Evolutionary conservation across 2,797 vertebrate species (phyloP), one percentile per base, ranked within the genome.

Genomic region (Danio tinwini): DNA sequence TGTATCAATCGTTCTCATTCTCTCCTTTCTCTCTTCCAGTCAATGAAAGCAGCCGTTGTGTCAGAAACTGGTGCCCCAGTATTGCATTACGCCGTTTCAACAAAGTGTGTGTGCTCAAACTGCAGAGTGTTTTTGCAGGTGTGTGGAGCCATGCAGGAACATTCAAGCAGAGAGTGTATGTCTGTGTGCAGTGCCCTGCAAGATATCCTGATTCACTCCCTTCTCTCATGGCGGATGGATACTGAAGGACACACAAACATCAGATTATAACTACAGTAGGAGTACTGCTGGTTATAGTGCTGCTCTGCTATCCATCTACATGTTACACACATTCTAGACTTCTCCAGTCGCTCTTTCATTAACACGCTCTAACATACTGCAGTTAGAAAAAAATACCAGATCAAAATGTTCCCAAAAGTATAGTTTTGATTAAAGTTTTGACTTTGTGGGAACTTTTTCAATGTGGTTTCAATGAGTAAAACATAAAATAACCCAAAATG

Each of bases 41-140:
- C 69, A n/a, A 58, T 69, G 37, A 90, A 90, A 87, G 86, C 76
- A 77, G 76, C 85, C 85, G 80, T 91, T 91, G 90, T 93, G 81
- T 77, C 55, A 45, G 59, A 55, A 49, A 85, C n/a, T 72, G 79
- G 59, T 55, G 39, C 44, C 67, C 74, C 69, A 4, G 76, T 80
- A 82, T 89, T 80, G 21, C 77, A 84, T 89, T 90, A 84, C 88
- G 63, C 69, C 21, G 82, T 58, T 84, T 82, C 56, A 72, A 78
- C 56, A 19, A 37, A 50, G 11, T 39, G 73, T 19, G 62, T 53
- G 56, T 47, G 75, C 14, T 47, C 19, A 37, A 21, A 68, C 14
- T 37, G 6, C 49, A 19, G 19, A 14, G 69, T 71, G 76, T 74
- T 74, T 73, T 79, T 81, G 63, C 50, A 74, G 68, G 62, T 67